Evolutionary conservation across 2,797 vertebrate genomes (phyloP), one percentile per base, ranked within the genome.

Genomic region (Meda fulgida): DNA sequence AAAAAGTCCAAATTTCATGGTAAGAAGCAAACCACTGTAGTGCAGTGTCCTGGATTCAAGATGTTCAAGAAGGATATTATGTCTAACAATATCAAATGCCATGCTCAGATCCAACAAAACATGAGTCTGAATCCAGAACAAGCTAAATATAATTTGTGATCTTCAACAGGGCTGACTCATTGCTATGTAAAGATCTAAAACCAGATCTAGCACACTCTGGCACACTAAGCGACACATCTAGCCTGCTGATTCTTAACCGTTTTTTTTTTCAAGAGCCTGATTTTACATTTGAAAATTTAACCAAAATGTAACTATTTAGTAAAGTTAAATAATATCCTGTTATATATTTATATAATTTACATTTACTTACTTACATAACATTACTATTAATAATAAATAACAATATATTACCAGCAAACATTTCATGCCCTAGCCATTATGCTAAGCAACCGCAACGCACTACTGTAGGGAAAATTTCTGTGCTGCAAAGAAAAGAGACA

Each of bases 401-500:
- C 43, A 46, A 48, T 48, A 48, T 48, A 48, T 86, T 83, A 81
- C 79, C 38, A 60, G 38, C 19, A 43, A 78, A 84, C 63, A 69
- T n/a, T 43, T 82, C 29, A 78, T 79, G 70, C 18, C 77, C 70
- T 84, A 34, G 34, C 60, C 40, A 55, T 81, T 40, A 81, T 63
- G 34, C 81, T 85, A 69, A 75, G 46, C 79, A 81, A 29, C 60
- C 7, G 1, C 36, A 40, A 58, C 46, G 16, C 66, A 78, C n/a
- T 46, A 11, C 87, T 80, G 76, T 46, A 43, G 66, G 78, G 72
- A 60, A 88, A 73, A 60, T 36, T 77, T 70, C 78, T 77, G 40
- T 76, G 43, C 31, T 55, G 65, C 23, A 89, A 70, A 87, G 53
- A 84, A 60, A 66, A 36, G 5, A 87, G 79, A 85, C 58, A 78